Evolutionary conservation across 2,888 invertebrate species (phyloP).

Genomic region (Sepioteuthis lessoniana): DNA sequence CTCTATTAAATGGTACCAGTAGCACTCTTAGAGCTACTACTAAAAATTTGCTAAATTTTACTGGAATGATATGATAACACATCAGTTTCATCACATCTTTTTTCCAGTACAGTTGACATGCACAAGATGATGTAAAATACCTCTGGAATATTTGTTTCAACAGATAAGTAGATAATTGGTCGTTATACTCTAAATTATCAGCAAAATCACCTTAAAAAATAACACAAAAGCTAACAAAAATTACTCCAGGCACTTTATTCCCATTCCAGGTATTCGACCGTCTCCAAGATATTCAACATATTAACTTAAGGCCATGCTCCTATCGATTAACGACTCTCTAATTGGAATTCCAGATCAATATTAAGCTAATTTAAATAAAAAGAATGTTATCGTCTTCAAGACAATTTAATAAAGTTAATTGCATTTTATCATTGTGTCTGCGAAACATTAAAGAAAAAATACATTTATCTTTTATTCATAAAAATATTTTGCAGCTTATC

Average conservation of each 20-base stretch:
- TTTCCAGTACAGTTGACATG: too few relatives aligned
- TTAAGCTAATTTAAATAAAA: background rate
- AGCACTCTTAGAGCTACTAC: too few relatives aligned
- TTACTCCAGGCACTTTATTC: too few relatives aligned
- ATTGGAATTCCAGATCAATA: background rate
- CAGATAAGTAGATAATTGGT: background rate
- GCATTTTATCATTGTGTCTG: background rate
- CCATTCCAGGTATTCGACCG: too few relatives aligned
- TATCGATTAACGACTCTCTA: background rate
- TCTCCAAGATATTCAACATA: background rate
- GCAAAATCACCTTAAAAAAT: background rate
- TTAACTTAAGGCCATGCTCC: background rate
- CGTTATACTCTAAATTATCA: background rate
- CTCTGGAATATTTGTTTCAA: too few relatives aligned
- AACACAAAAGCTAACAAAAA: too few relatives aligned
- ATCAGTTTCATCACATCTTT: too few relatives aligned
- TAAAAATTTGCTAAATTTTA: too few relatives aligned
- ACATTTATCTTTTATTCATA: background rate
- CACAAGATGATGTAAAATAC: too few relatives aligned
- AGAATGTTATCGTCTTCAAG: background rate
- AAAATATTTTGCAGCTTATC: background rate
- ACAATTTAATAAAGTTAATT: background rate
- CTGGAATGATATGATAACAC: too few relatives aligned
- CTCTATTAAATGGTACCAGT: too few relatives aligned
- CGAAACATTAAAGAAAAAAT: background rate